Percentiles rank a stretch among this genome's conserved stretches.
Evolutionary conservation across 2,888 invertebrate species (phyloP).

Genomic region (Diarsia dahlii): DNA sequence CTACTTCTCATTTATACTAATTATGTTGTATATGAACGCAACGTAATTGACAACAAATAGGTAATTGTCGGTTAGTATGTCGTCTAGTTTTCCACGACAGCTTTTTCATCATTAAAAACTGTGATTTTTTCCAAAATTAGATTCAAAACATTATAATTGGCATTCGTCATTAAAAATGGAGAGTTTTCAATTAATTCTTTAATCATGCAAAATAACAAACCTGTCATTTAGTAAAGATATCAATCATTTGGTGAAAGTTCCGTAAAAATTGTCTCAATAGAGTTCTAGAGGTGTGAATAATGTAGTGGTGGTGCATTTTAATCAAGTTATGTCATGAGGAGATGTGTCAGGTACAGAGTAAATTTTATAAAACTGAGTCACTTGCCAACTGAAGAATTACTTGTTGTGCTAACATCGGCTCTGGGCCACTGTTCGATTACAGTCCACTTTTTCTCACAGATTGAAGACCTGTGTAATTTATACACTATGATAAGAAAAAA

Average conservation of each 20-base stretch:
- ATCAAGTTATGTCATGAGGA: conserved; percentile 31
- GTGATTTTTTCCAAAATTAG: no score
- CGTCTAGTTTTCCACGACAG: background rate
- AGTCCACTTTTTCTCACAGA: no score
- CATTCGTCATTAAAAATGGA: conserved; percentile 44
- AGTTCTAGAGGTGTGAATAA: conserved; percentile 37
- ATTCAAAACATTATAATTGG: background rate
- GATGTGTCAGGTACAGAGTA: background rate
- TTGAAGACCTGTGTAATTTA: no score
- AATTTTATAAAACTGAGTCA: background rate
- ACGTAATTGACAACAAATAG: no score
- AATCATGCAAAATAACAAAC: conserved; percentile 43
- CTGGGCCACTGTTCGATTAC: no score
- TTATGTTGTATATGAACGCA: no score
- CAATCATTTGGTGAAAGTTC: conserved; percentile 66
- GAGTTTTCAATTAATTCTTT: conserved; percentile 45
- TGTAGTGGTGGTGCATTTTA: conserved; percentile 25
- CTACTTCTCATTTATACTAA: no score
- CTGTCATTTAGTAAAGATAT: conserved; percentile 60
- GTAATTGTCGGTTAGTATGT: background rate
- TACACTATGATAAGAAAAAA: no score
- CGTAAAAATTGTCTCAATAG: conserved; percentile 34
- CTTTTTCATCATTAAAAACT: background rate
- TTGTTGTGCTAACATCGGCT: no score
- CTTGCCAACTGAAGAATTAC: background rate